phyloP scores from a whole-genome alignment of 1,140 invertebrate genomes.

The Halictus rubicundus region DNA sequence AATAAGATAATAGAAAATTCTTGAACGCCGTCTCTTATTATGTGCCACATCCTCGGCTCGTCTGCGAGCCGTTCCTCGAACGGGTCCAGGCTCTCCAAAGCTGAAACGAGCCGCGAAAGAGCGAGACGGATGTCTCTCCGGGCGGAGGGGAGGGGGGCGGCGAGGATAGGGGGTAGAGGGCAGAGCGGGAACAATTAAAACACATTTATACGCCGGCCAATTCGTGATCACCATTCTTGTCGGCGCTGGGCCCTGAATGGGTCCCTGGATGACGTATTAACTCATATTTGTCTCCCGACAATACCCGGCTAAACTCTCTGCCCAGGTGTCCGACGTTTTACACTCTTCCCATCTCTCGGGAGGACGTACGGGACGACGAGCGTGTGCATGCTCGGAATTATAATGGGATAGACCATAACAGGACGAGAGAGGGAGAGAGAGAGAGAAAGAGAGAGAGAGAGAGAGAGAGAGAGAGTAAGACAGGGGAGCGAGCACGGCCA shows the following conservation, averaged over 20 bases:
- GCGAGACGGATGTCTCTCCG: background rate
- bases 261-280: conserved; percentile 77
- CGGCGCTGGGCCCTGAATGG: conserved; percentile 68
- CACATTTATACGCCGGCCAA: conserved; percentile 76
- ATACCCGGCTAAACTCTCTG: conserved; percentile 73
- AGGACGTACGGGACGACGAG: conserved; percentile 59
- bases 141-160: too few species aligned
- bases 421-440: conserved; percentile 19
- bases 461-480: conserved; percentile 31
- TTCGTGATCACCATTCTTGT: conserved; percentile 76
- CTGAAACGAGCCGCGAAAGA: background rate
- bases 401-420: conserved; percentile 69
- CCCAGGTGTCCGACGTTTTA: conserved; percentile 75
- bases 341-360: conserved; percentile 69
- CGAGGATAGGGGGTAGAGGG: conserved; percentile 9
- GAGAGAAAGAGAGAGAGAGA: too few species aligned
- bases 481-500: conserved; percentile 28
- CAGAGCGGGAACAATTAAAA: conserved; percentile 74
- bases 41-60: conserved; percentile 32
- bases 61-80: conserved; percentile 24
- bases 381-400: conserved; percentile 64
- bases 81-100: background rate
- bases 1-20: conserved; percentile 52
- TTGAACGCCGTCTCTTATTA: conserved; percentile 43
- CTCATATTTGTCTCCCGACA: conserved; percentile 79